Percentiles rank a stretch among this genome's conserved stretches.
Conservation (phyloP, 2,888 invertebrate genomes). For the Gandaritis pyraliata region DNA sequence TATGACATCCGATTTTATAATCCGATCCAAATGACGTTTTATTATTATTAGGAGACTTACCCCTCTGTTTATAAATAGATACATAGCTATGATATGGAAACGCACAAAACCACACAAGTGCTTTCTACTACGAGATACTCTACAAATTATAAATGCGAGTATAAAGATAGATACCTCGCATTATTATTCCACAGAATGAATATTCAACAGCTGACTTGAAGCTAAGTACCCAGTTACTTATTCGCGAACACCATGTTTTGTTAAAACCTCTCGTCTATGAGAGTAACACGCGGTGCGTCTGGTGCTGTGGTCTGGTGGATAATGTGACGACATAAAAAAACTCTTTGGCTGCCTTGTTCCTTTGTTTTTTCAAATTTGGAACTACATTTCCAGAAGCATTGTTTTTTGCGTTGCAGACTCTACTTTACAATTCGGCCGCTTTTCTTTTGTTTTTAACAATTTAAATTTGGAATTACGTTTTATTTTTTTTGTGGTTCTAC, state of each 20-base stretch:
- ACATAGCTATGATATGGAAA: too few species aligned
- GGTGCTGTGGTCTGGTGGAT: too few species aligned
- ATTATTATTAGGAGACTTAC: too few species aligned
- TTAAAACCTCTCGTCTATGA: not conserved
- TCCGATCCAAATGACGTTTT: too few species aligned
- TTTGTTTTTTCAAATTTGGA: not conserved
- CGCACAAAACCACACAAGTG: too few species aligned
- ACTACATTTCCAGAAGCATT: not conserved
- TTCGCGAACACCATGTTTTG: not conserved
- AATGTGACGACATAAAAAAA: not conserved
- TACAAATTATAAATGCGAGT: constrained; percentile 13
- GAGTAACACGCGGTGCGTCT: not conserved
- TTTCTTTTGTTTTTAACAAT: not conserved
- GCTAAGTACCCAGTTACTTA: constrained; percentile 13
- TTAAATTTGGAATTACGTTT: not conserved
- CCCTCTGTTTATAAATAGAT: too few species aligned
- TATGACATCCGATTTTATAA: too few species aligned
- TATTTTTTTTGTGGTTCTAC: not conserved
- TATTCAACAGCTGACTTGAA: constrained; percentile 21
- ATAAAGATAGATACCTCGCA: constrained; percentile 14
- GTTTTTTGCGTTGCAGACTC: too few species aligned
- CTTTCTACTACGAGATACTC: not conserved
- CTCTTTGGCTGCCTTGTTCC: not conserved
- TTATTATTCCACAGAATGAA: constrained; percentile 27
- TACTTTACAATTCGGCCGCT: too few species aligned